Evolutionary conservation across 1,140 invertebrate genomes (phyloP).

Genomic region (Colletes gigas): DNA sequence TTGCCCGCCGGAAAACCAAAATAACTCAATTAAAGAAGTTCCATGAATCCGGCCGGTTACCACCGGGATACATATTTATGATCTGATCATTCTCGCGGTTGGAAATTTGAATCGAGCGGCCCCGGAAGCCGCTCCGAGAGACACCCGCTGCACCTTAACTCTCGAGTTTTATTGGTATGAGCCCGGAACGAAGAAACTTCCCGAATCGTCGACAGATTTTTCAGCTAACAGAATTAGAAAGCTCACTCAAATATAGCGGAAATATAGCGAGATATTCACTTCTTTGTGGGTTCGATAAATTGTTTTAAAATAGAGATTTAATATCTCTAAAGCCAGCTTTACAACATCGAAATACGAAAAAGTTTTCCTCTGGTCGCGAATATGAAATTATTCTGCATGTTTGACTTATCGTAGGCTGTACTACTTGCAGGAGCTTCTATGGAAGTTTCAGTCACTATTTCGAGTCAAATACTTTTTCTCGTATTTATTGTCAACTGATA

Average conservation of each 20-base stretch:
- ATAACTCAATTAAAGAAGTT: conserved; percentile 81
- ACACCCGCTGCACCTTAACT: conserved; percentile 9
- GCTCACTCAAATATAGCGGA: too few species aligned
- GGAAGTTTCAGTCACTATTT: too few species aligned
- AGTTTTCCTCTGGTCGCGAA: too few species aligned
- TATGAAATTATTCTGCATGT: not conserved
- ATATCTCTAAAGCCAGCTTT: too few species aligned
- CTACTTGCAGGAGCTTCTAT: not conserved
- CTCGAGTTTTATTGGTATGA: conserved; percentile 44
- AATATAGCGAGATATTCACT: too few species aligned
- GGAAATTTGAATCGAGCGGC: conserved; percentile 73
- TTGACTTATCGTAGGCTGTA: not conserved
- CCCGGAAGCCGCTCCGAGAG: conserved; percentile 32
- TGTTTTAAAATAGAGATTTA: too few species aligned
- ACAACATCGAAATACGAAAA: too few species aligned
- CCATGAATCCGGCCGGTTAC: conserved; percentile 76
- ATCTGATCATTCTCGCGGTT: conserved; percentile 69
- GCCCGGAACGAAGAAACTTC: conserved; percentile 29
- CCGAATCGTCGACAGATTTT: conserved; percentile 38
- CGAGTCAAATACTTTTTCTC: too few species aligned
- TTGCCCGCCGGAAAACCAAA: conserved; percentile 71
- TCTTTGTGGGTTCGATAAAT: too few species aligned
- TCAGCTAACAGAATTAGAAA: conserved; percentile 41
- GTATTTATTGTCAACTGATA: too few species aligned
- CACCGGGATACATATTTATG: conserved; percentile 79